Percentiles rank a stretch among this genome's conserved stretches.
Evolutionary conservation across 2,888 invertebrate species (phyloP).

Genomic region (Chrysodeixis includens): DNA sequence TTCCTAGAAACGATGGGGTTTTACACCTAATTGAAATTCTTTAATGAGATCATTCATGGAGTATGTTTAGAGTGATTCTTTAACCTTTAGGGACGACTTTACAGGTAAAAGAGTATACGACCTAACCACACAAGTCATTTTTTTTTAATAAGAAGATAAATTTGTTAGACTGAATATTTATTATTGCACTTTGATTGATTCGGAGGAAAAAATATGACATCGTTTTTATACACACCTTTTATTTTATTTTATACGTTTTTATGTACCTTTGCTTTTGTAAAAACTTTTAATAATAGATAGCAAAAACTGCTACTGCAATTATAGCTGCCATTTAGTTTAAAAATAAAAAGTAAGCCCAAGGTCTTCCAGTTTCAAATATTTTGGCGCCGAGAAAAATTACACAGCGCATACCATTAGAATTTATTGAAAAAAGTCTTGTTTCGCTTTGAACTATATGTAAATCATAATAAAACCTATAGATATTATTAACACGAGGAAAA

Average conservation of each 20-base stretch:
- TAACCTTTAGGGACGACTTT: neutral
- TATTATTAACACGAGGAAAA: conserved; percentile 52
- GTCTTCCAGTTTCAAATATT: conserved; percentile 52
- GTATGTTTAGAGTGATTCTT: conserved; percentile 60
- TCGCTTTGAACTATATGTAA: conserved; percentile 52
- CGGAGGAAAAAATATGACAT: neutral
- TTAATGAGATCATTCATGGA: conserved; percentile 66
- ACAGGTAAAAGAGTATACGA: too few relatives aligned
- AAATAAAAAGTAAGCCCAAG: conserved; percentile 53
- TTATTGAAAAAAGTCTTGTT: conserved; percentile 50
- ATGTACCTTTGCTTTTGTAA: conserved; percentile 15
- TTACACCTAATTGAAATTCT: conserved; percentile 78
- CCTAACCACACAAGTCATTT: too few relatives aligned
- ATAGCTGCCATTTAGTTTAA: conserved; percentile 48
- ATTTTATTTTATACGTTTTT: too few relatives aligned
- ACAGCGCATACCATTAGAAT: conserved; percentile 42
- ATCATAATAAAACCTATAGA: conserved; percentile 61
- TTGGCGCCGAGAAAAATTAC: conserved; percentile 56
- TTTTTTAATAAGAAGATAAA: too few relatives aligned
- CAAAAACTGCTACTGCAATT: conserved; percentile 46
- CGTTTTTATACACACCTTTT: too few relatives aligned
- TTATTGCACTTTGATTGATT: neutral
- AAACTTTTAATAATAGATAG: conserved; percentile 41
- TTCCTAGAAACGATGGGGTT: conserved; percentile 78
- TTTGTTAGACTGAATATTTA: neutral